Conservation (phyloP, 1,140 invertebrate species). For the Bombyx mori region DNA sequence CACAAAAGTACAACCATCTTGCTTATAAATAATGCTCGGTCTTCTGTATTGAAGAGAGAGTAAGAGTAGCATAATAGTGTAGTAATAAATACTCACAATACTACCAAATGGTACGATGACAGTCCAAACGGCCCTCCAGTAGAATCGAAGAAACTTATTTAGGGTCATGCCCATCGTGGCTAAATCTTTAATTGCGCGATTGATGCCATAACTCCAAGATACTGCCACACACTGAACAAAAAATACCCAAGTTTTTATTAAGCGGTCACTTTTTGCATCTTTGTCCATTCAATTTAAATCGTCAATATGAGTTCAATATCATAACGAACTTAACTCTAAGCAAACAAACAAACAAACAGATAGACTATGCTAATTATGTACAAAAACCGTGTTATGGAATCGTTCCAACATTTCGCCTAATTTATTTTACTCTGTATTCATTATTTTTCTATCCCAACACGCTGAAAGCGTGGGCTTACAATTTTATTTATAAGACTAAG, state of each 20-base stretch:
- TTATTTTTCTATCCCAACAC: no score
- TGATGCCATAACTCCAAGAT: constrained; percentile 81
- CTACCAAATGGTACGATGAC: constrained; percentile 70
- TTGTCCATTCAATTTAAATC: background rate
- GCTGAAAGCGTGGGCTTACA: no score
- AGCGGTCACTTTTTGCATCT: background rate
- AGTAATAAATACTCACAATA: constrained; percentile 60
- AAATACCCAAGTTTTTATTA: background rate
- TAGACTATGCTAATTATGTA: no score
- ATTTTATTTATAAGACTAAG: no score
- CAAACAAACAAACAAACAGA: no score
- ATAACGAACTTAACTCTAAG: no score
- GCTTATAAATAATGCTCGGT: no score
- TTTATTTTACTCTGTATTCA: no score
- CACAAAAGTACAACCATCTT: no score
- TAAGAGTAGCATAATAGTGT: constrained; percentile 14
- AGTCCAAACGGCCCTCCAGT: constrained; percentile 74
- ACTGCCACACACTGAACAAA: constrained; percentile 69
- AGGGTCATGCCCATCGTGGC: constrained; percentile 73
- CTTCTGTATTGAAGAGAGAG: background rate
- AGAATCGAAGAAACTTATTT: constrained; percentile 56
- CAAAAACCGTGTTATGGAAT: no score
- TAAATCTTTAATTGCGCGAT: constrained; percentile 72
- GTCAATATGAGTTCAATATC: no score
- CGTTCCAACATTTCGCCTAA: no score